Evolutionary conservation across 2,113 vertebrate species (phyloP).

Genomic region (Emydocephalus ijimae): DNA sequence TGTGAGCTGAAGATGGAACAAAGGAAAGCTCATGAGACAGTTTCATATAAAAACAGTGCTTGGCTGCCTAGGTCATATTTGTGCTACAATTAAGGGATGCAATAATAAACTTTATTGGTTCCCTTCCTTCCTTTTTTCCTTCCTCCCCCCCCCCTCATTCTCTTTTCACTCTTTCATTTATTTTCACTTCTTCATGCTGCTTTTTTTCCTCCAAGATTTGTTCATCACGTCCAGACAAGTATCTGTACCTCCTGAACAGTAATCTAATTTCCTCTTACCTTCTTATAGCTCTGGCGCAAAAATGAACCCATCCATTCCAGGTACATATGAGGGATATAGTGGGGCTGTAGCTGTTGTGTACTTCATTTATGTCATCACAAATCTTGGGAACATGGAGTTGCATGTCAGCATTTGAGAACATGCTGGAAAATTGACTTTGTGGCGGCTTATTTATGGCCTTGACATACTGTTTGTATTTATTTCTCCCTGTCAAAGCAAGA

Average conservation of each 20-base stretch:
- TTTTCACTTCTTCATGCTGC: neutral
- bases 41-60: neutral
- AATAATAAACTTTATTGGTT: neutral
- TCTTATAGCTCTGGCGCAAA: neutral
- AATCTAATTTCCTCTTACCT: neutral
- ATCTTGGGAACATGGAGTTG: neutral
- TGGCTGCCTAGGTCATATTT: neutral
- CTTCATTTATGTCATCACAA: constrained; percentile 31
- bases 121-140: neutral
- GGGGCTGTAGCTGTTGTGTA: constrained; percentile 4
- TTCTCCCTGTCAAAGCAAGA: constrained; percentile 13
- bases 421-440: constrained; percentile 31
- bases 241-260: neutral
- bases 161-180: neutral
- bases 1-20: neutral
- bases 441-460: constrained; percentile 16
- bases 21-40: neutral
- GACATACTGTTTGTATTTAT: neutral
- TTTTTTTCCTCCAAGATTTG: neutral
- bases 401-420: constrained; percentile 23
- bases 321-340: neutral
- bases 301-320: constrained; percentile 6
- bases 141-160: neutral
- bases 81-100: neutral
- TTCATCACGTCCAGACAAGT: neutral